Base-by-base conservation (phyloP, 2,888 invertebrate genomes). In the Oscheius sp. region DNA sequence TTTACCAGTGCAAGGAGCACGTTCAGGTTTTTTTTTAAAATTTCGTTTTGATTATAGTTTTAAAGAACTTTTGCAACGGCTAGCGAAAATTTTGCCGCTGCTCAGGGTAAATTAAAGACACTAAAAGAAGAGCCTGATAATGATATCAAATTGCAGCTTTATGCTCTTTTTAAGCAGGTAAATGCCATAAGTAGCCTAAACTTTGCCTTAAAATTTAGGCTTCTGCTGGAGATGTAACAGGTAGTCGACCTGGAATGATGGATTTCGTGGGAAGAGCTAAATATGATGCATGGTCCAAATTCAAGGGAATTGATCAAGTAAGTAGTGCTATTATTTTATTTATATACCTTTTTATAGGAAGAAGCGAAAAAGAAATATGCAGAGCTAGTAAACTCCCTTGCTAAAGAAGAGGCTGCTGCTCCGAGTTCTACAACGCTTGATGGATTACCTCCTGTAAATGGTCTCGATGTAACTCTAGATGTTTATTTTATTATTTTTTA, bases 251-350 rank as follows among this genome's bases (percentile, higher is more conserved):
- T 15, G 89, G 90, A 20, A 88, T 89, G 87, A 87, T 90, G 84
- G 90, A 90, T 79, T 87, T 90, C 78, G 90, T 90, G 23, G 90
- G 89, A 2, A 88, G 89, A 71, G 90, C 90, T 2, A 90, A 90
- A 81, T 90, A 89, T 89, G 88, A 88, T 72, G 89, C 90, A 0
- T 90, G 90, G 90, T 88, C 87, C 74, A 81, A 82, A 42, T 80
- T 90, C 15, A 89, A 89, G 33, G 86, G 87, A 29, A 87, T 89
- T 82, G 82, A 88, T n/a, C 85, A 89, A 87, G 89, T 89, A 81
- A 1, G 50, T 15, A 20, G 31, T 55, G 31, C 17, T 55, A 10
- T 42, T 25, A 23, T 5, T 37, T 6, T 23, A 37, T n/a, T 34
- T 6, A 42, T 31, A 48, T 15, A 25, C 8, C n/a, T 25, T 31